Conservation (phyloP, 2,888 invertebrate species). For the Lysandra coridon region DNA sequence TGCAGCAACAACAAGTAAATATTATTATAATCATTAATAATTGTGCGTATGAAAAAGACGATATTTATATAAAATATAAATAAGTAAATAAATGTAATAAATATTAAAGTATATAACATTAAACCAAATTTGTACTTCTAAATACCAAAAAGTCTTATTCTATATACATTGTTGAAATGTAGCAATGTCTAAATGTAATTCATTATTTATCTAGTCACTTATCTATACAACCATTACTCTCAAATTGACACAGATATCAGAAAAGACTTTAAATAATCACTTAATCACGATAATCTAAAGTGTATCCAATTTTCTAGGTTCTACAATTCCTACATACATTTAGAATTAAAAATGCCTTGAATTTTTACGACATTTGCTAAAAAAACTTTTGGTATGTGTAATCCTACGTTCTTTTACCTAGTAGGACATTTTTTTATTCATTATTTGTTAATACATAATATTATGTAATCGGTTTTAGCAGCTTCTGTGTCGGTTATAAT, state of each 20-base stretch:
- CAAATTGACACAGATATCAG: slow-evolving; percentile 26
- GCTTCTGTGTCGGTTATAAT: neutral
- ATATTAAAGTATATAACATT: too few relatives aligned
- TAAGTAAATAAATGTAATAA: too few relatives aligned
- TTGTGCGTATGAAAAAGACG: too few relatives aligned
- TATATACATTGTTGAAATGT: neutral
- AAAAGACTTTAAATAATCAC: neutral
- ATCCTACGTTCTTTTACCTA: too few relatives aligned
- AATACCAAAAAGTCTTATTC: too few relatives aligned
- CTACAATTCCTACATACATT: slow-evolving; percentile 28
- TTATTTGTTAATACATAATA: too few relatives aligned
- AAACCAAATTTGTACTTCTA: too few relatives aligned
- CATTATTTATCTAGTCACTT: neutral
- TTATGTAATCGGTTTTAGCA: too few relatives aligned
- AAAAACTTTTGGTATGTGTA: neutral
- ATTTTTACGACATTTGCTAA: neutral
- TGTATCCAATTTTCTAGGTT: slow-evolving; percentile 5
- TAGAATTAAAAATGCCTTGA: neutral
- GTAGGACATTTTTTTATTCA: too few relatives aligned
- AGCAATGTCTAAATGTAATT: neutral
- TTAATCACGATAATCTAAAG: neutral
- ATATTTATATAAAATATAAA: too few relatives aligned
- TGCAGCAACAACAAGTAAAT: neutral
- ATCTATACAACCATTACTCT: slow-evolving; percentile 25
- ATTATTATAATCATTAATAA: too few relatives aligned